These are phyloP conservation scores for Ceyx erithaca DNA, from an alignment of 2,797 vertebrate species.

Conservation along the genomic window DNA sequence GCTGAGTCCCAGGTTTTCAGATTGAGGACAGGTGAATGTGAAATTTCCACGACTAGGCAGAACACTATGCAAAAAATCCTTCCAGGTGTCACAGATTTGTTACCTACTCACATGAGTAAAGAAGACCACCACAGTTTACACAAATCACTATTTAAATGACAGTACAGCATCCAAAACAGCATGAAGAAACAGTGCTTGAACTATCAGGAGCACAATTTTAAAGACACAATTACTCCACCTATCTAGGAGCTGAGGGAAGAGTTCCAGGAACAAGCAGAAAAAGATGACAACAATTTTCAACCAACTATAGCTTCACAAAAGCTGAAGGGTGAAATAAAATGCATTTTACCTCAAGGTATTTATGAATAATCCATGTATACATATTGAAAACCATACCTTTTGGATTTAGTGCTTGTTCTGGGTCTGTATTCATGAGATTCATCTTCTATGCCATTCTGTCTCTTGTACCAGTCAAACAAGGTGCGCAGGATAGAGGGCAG, in stretches of 20 bases:
- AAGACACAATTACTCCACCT: background rate
- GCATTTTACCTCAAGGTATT: background rate
- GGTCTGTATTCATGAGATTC: constrained; percentile 98
- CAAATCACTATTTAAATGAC: background rate
- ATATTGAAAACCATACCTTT: constrained; percentile 83
- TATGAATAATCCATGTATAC: background rate
- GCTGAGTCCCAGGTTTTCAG: background rate
- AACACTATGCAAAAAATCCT: background rate
- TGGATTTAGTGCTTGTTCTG: constrained; percentile 96
- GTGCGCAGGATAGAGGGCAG: constrained; percentile 96
- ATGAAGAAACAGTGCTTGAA: background rate
- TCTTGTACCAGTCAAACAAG: constrained; percentile 98
- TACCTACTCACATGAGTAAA: background rate
- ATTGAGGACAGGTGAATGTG: background rate
- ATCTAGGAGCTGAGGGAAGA: background rate
- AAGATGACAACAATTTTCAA: background rate
- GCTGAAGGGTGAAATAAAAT: background rate
- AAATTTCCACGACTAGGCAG: background rate
- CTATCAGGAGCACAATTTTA: background rate
- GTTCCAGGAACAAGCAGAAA: background rate
- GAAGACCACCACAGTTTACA: background rate
- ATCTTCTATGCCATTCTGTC: constrained; percentile 97
- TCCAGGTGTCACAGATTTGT: background rate
- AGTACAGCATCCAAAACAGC: background rate
- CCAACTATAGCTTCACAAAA: background rate